These are phyloP conservation scores for Platichthys stellatus DNA, from an alignment of 2,113 vertebrate species.

Conservation along the genomic window DNA sequence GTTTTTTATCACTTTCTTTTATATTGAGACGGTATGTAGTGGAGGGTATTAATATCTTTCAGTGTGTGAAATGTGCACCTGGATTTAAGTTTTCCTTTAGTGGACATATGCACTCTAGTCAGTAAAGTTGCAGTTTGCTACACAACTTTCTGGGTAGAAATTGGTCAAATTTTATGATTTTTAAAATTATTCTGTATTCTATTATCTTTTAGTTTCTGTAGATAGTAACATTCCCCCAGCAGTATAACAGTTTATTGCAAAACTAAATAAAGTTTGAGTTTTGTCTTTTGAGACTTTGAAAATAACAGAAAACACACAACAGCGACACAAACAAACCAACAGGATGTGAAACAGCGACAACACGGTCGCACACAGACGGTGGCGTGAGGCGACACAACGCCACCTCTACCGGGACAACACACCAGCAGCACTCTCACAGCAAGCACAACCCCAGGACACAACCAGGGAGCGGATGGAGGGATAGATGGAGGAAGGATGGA, in stretches of 20 bases:
- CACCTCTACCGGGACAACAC: conserved; percentile 22
- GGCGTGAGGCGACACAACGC: conserved; percentile 23
- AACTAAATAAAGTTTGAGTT: background rate
- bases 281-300: background rate
- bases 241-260: background rate
- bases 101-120: too few species aligned
- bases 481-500: conserved; percentile 10
- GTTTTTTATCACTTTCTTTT: too few species aligned
- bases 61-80: too few species aligned
- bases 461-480: conserved; percentile 69
- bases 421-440: conserved; percentile 49
- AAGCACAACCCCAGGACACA: conserved; percentile 43
- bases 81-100: too few species aligned
- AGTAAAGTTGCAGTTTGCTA: too few species aligned
- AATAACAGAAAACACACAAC: conserved; percentile 3
- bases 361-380: background rate
- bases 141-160: too few species aligned
- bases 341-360: background rate
- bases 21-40: too few species aligned
- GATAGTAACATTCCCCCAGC: too few species aligned
- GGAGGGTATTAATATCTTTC: too few species aligned
- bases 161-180: background rate
- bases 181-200: background rate
- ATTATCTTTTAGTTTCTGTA: too few species aligned
- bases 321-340: conserved; percentile 22